phyloP scores from a whole-genome alignment of 2,888 invertebrate species.

The Netelia fuscicornis region DNA sequence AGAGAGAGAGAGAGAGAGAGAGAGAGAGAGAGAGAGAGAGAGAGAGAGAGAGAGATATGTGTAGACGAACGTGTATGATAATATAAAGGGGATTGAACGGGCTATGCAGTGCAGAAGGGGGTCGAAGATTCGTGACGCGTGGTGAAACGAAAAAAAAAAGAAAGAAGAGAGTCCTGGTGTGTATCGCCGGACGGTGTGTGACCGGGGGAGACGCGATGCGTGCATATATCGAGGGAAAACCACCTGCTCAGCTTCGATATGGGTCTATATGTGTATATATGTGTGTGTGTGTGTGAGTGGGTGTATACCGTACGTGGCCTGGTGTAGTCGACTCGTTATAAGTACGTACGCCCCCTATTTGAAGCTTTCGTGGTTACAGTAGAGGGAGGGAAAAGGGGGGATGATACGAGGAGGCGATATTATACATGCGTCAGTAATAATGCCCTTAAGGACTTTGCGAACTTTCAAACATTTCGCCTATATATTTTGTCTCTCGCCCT shows the following conservation, averaged over 20 bases:
- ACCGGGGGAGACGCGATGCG: background rate
- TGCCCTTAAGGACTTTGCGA: background rate
- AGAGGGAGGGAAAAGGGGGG: background rate
- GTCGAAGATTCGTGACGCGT: conserved; percentile 53
- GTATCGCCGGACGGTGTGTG: conserved; percentile 17
- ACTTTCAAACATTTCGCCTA: conserved; percentile 3
- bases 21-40: too few species aligned
- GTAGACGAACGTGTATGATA: background rate
- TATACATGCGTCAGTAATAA: background rate
- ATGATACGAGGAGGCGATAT: background rate
- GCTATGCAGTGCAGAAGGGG: background rate
- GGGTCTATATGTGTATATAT: background rate
- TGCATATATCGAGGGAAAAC: conserved; percentile 8
- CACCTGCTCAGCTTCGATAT: conserved; percentile 32
- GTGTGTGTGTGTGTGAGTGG: background rate
- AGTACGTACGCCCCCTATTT: background rate
- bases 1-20: background rate
- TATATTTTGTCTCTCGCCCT: background rate
- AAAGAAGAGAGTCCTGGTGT: background rate
- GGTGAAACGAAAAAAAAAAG: conserved; percentile 17
- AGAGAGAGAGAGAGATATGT: background rate
- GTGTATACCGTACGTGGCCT: background rate
- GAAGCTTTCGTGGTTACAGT: background rate
- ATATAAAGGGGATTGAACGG: conserved; percentile 15
- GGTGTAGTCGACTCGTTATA: background rate